These are phyloP conservation scores for Cephus runcator DNA, from an alignment of 2,888 invertebrate genomes.

Conservation along the genomic window DNA sequence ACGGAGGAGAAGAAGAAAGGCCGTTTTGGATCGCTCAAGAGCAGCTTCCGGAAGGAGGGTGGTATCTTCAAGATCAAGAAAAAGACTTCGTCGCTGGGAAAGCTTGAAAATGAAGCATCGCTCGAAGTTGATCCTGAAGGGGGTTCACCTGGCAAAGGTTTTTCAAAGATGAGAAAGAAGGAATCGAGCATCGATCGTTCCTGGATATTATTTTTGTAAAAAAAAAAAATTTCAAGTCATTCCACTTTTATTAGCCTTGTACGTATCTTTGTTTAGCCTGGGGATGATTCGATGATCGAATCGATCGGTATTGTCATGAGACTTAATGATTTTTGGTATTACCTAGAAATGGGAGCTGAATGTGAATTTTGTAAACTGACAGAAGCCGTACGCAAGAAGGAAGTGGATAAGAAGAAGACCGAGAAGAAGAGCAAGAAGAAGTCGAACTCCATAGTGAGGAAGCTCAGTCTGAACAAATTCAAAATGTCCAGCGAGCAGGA, in stretches of 20 bases:
- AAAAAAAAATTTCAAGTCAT: not conserved
- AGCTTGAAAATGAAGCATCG: conserved; percentile 32
- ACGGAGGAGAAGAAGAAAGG: conserved; percentile 44
- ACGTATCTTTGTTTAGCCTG: not conserved
- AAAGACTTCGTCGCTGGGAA: conserved; percentile 28
- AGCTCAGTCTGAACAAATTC: conserved; percentile 56
- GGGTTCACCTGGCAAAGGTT: conserved; percentile 35
- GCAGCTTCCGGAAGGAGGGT: conserved; percentile 51
- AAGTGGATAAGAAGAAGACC: conserved; percentile 25
- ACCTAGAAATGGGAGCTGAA: not conserved
- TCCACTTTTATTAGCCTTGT: not conserved
- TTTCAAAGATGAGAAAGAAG: not conserved
- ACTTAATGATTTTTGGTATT: not conserved
- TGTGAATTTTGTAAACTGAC: not conserved
- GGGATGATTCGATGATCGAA: not conserved
- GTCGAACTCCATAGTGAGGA: conserved; percentile 51
- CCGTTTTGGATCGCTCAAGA: conserved; percentile 49
- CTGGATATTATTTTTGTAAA: not conserved
- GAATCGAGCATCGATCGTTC: not conserved
- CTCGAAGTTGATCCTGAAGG: conserved; percentile 31
- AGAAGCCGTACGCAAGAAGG: conserved; percentile 27
- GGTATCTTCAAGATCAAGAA: conserved; percentile 52
- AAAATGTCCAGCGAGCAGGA: conserved; percentile 40
- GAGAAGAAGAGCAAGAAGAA: conserved; percentile 49
- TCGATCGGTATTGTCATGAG: not conserved